Percentiles rank a stretch among this genome's conserved stretches.
These are phyloP conservation scores for Mergus octosetaceus DNA, from an alignment of 2,797 vertebrate genomes.

Conservation along the genomic window DNA sequence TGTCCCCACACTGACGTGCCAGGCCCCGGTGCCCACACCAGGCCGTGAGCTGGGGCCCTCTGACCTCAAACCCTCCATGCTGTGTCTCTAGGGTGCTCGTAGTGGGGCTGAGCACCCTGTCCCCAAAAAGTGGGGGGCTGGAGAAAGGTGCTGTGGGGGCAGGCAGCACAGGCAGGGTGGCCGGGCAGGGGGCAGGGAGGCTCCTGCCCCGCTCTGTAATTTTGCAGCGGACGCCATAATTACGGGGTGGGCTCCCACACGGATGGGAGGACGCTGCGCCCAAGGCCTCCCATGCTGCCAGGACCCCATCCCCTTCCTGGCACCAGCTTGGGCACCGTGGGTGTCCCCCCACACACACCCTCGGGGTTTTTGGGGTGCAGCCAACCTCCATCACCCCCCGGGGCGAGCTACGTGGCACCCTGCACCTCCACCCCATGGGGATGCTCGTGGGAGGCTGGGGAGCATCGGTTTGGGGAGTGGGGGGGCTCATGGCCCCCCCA, in stretches of 20 bases:
- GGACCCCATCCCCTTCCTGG: background rate
- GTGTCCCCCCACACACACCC: too few species aligned
- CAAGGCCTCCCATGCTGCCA: rapidly evolving
- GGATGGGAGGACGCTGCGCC: background rate
- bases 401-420: background rate
- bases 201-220: constrained; percentile 25
- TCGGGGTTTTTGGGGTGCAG: background rate
- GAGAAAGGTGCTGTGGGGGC: background rate
- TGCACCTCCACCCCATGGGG: background rate
- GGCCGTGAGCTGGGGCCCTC: background rate
- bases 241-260: background rate
- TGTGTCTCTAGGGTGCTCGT: background rate
- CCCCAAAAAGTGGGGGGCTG: too few species aligned
- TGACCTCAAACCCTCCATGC: background rate
- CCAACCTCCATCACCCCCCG: too few species aligned
- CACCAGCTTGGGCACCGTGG: background rate
- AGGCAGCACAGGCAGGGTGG: constrained; percentile 39
- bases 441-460: background rate
- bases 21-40: rapidly evolving
- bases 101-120: too few species aligned
- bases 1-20: background rate
- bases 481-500: background rate
- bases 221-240: constrained; percentile 39
- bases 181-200: constrained; percentile 14
- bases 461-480: background rate